These are phyloP conservation scores for Drosophila serrata DNA, from an alignment of 1,140 invertebrate species.

Conservation along the genomic window DNA sequence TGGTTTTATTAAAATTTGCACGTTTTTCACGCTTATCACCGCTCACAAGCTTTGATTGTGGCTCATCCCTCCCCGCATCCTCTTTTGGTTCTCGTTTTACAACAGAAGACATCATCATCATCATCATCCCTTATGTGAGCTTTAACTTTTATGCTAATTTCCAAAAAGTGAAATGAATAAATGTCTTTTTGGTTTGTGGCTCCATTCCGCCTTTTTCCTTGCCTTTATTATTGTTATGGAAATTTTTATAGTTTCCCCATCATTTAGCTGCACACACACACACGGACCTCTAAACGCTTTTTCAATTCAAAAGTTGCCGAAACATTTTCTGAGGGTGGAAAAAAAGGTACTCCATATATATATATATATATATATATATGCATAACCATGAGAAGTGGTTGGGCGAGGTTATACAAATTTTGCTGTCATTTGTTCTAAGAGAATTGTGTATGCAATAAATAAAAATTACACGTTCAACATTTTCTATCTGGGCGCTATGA, in stretches of 20 bases:
- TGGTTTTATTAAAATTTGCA: conserved; percentile 82
- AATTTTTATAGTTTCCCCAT: conserved; percentile 84
- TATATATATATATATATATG: background rate
- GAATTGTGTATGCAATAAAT: conserved; percentile 84
- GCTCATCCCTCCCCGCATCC: conserved; percentile 13
- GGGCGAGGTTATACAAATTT: conserved; percentile 22
- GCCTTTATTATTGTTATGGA: conserved; percentile 83
- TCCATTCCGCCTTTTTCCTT: conserved; percentile 48
- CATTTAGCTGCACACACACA: conserved; percentile 66
- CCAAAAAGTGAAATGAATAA: conserved; percentile 78
- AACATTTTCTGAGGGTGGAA: conserved; percentile 46
- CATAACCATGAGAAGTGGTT: background rate
- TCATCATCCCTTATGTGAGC: conserved; percentile 29
- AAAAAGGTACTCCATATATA: background rate
- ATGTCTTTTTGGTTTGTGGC: conserved; percentile 59
- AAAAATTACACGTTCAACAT: conserved; percentile 83
- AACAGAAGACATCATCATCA: conserved; percentile 4
- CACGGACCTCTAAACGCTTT: conserved; percentile 69
- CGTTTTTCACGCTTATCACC: conserved; percentile 79
- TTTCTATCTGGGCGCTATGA: conserved; percentile 39
- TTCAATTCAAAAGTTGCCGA: conserved; percentile 70
- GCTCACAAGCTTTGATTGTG: conserved; percentile 72
- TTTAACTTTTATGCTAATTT: conserved; percentile 82
- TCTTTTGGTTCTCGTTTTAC: background rate
- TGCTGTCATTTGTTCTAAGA: conserved; percentile 80